phyloP scores from a whole-genome alignment of 2,113 vertebrate genomes.

The Bostrychus sinensis region DNA sequence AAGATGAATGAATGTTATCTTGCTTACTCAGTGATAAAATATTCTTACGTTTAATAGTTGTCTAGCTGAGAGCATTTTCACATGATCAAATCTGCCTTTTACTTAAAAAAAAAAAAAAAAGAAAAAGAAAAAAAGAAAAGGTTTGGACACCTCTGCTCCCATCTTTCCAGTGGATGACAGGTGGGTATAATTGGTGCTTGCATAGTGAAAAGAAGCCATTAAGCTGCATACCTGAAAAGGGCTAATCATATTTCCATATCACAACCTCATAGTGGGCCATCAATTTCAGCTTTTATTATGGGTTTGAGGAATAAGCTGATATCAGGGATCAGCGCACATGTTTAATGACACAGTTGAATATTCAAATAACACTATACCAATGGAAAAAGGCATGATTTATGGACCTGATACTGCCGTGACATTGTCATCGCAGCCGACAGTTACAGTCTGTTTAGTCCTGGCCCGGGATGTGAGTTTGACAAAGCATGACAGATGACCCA shows the following conservation, averaged over 20 bases:
- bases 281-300: neutral
- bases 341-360: neutral
- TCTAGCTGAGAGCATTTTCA: neutral
- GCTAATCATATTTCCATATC: neutral
- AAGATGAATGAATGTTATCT: neutral
- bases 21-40: too few relatives aligned
- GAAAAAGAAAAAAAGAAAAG: too few relatives aligned
- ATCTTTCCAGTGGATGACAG: neutral
- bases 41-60: too few relatives aligned
- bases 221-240: neutral
- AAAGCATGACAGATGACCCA: conserved; percentile 11
- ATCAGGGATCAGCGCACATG: neutral
- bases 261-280: neutral
- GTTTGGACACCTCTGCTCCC: neutral
- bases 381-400: conserved; percentile 15
- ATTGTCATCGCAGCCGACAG: conserved; percentile 5
- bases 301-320: neutral
- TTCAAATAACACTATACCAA: neutral
- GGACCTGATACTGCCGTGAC: neutral
- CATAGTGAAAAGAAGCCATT: neutral
- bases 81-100: neutral
- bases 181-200: neutral
- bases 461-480: conserved; percentile 5
- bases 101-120: too few relatives aligned
- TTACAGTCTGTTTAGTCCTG: conserved; percentile 4